Base-by-base conservation (phyloP, 2,888 invertebrate species). In the Lacanobia wlatinum region DNA sequence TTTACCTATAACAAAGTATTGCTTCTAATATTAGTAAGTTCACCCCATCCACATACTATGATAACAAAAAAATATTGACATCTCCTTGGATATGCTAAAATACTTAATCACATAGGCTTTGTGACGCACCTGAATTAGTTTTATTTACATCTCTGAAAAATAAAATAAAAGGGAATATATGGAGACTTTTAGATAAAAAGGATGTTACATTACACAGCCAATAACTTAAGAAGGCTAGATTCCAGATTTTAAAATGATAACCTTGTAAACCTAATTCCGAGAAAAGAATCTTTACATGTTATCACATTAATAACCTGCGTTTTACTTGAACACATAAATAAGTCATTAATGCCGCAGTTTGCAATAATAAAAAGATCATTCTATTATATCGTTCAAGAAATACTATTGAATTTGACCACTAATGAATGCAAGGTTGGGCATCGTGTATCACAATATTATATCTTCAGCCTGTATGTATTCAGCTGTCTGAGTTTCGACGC, bases 81-180 rank as follows among this genome's bases (percentile, higher is more conserved):
- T 74, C 59, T 71, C 72, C 78, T 87, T 87, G 84, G 90, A 91
- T 92, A 92, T 91, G 90, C 91, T 92, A 92, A 86, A 88, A 87
- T 89, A 90, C 89, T 91, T 90, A 88, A 92, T 91, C 92, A 92
- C 90, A 90, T 89, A 90, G 90, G 89, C 87, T 88, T 89, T 88
- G 84, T 83, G 82, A 87, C 81, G 85, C 83, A 82, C 82, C 83
- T 79, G 84, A 87, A 83, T 83, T 81, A 78, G 73, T 73, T 78
- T 77, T 76, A 85, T 84, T 78, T 86, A 83, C 83, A 86, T 55
- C 8, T 64, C 28, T 64, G 59, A 70, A 75, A 69, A 68, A 62
- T 69, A 73, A 69, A 50, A 77, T 61, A 73, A 55, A 56, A 68
- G 60, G 67, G 46, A 46, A 70, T 68, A 66, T 75, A 71, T 53